Base-by-base conservation (phyloP, 2,888 invertebrate species). In the Actias luna region DNA sequence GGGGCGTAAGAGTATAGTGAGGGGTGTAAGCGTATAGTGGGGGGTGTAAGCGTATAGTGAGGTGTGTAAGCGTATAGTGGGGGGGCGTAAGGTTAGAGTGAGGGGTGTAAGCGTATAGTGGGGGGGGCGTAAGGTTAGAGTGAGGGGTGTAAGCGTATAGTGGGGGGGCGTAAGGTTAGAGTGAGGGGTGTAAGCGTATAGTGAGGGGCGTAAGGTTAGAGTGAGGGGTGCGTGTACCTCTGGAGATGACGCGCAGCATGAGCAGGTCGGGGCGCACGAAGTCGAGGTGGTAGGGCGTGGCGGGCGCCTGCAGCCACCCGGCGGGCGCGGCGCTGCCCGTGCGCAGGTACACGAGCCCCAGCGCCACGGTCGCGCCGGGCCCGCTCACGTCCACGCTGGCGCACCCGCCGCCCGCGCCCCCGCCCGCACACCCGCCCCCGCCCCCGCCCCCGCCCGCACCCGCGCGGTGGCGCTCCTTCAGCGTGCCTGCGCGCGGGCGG, bases 311-410 rank as follows among this genome's bases (percentile, higher is more conserved):
- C 94, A 99, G 96, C 98, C 98, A 98, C 69, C 96, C 95, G 4
- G 98, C 98, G 1, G 98, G 96, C 2, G 98, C 96, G 67, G 94
- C 94, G 89, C 97, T 97, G 64, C 95, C 95, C 2, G 97, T 96
- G 67, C 96, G 95, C 81, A 98, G 95, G 92, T 97, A 99, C 94
- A 99, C 96, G 74, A 99, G 94, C 0, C 99, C 99, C 4, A 99
- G 92, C 0, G 99, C 99, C 36, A 99, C 92, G 0, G 98, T 98
- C 0, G 99, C 99, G 0, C 99, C 99, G 0, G 99, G 98, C 0
- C 98, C 96, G 1, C 99, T 99, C 59, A 99, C 98, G 89, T 99
- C 98, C 65, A 98, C 95, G 89, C 99, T 99, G 58, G 98, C 97
- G 0, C 95, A 55, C 8, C 52, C 61, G 18, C 25, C 57, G 36